Evolutionary conservation across 2,888 invertebrate genomes (phyloP).

Genomic region (Troides oblongomaculatus): DNA sequence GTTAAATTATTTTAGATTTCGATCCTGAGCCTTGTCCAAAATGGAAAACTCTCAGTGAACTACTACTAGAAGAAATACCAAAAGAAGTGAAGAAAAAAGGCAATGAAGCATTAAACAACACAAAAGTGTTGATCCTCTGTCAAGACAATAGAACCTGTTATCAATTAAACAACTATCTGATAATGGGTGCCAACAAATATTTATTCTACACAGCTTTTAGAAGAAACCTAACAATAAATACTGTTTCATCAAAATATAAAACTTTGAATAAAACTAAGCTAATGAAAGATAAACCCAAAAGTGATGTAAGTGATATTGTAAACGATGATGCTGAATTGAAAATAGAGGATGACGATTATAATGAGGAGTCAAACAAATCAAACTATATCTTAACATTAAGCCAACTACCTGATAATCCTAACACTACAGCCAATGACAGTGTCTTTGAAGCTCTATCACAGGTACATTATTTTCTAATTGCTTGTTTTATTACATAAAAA

Average conservation of each 20-base stretch:
- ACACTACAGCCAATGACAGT: conserved; percentile 49
- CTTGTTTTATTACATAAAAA: no score
- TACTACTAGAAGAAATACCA: conserved; percentile 90
- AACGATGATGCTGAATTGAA: conserved; percentile 39
- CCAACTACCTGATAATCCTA: conserved; percentile 60
- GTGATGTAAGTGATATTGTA: conserved; percentile 39
- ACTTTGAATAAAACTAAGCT: conserved; percentile 48
- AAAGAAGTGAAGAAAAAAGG: conserved; percentile 81
- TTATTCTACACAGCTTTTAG: conserved; percentile 82
- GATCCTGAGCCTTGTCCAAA: conserved; percentile 93
- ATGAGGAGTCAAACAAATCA: conserved; percentile 78
- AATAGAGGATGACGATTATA: conserved; percentile 44
- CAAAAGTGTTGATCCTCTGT: conserved; percentile 90
- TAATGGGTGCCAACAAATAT: conserved; percentile 82
- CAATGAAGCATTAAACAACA: conserved; percentile 58
- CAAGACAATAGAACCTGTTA: conserved; percentile 90
- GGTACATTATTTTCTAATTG: conserved; percentile 48
- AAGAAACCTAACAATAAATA: conserved; percentile 79
- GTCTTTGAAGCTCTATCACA: conserved; percentile 83
- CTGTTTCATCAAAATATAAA: conserved; percentile 76
- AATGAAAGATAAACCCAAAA: conserved; percentile 35
- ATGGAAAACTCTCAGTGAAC: conserved; percentile 91
- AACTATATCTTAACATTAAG: conserved; percentile 86
- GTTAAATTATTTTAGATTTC: conserved; percentile 77
- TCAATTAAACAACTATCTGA: conserved; percentile 87